Evolutionary conservation across 2,797 vertebrate genomes (phyloP), one percentile per base, ranked within the genome.

Genomic region (Antennarius maculatus): DNA sequence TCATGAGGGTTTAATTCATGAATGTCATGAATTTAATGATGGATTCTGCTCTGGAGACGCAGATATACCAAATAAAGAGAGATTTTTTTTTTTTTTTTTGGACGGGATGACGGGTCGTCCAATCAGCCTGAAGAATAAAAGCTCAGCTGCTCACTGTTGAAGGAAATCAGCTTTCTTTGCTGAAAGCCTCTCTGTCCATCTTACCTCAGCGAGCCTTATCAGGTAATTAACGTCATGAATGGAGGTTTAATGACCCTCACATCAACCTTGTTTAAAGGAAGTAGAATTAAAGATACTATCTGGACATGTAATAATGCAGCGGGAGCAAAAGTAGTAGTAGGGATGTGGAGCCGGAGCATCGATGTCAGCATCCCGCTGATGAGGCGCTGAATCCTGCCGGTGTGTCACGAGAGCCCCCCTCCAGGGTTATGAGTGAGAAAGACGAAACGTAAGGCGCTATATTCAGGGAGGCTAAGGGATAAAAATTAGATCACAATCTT

Each of bases 261-360:
- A 82, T 85, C 87, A 86, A 91, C 90, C 81, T 89, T 87, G 89
- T 86, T 92, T 90, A 87, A 89, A 86, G 74, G 78, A 89, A 90
- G 87, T 87, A 70, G 86, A 91, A 90, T 91, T 90, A 90, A 91
- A 92, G 91, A 92, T 92, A 66, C 23, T 93, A 93, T 93, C 90
- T 68, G 60, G 70, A 66, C 63, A 62, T 88, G 85, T 86, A 86
- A 85, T 86, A 89, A 85, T 78, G 69, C 74, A 51, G 62, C 51
- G 65, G 67, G 74, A 76, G 69, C 61, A 13, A n/a, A 34, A 50
- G 72, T 67, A 72, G 72, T 67, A 72, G 80, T 59, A 53, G 57
- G 66, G 64, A 69, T 64, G 58, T 78, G 43, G 64, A 71, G 73
- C 66, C 64, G 50, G 70, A 84, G 85, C 83, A 82, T 88, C 81